Conservation (phyloP, 2,113 vertebrate genomes). For the Colistium nudipinnis region DNA sequence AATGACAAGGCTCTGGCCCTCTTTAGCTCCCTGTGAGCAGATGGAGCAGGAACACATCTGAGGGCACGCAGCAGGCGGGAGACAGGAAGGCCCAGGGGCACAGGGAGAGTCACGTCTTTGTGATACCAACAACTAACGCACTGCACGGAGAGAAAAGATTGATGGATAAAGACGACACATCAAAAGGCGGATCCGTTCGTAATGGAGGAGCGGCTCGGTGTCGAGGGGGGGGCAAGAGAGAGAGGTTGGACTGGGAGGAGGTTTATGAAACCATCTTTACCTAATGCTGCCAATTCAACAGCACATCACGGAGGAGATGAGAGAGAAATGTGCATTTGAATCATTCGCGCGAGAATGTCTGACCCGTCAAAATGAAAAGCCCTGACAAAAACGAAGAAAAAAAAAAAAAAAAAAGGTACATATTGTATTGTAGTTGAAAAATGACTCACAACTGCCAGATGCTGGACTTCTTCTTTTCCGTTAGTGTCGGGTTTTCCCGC, state of each 20-base stretch:
- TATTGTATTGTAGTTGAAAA: background rate
- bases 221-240: constrained; percentile 34
- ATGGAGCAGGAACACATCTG: constrained; percentile 49
- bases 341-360: constrained; percentile 17
- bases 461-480: constrained; percentile 98
- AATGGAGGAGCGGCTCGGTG: constrained; percentile 37
- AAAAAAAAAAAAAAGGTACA: background rate
- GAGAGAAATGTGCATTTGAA: constrained; percentile 47
- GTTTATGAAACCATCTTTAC: constrained; percentile 63
- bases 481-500: constrained; percentile 91
- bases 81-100: constrained; percentile 50
- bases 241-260: constrained; percentile 39
- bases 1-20: constrained; percentile 2
- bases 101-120: constrained; percentile 47
- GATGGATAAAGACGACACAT: constrained; percentile 50
- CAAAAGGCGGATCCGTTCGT: constrained; percentile 36
- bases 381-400: no score
- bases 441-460: constrained; percentile 98
- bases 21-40: constrained; percentile 40
- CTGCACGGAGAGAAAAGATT: constrained; percentile 28
- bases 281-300: constrained; percentile 75
- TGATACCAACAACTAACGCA: constrained; percentile 50
- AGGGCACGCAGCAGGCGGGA: constrained; percentile 67
- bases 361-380: background rate
- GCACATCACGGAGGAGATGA: constrained; percentile 58